Conservation (phyloP, 2,888 invertebrate genomes). For the Dicyrtomina minuta region DNA sequence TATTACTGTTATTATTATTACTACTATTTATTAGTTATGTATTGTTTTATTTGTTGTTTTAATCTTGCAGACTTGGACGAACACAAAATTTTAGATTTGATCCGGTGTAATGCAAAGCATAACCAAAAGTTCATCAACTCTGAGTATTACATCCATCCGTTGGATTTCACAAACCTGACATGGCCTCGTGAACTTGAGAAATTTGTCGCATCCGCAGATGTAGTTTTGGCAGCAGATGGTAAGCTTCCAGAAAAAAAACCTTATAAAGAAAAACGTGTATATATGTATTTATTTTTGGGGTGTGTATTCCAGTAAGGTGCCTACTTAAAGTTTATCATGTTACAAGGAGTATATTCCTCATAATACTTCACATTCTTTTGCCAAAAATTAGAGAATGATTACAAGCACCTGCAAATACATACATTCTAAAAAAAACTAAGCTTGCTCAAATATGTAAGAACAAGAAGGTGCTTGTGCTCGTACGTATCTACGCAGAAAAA, state of each 20-base stretch:
- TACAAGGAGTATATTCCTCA: too few species aligned
- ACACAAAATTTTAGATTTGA: slow-evolving; percentile 72
- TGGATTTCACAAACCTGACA: slow-evolving; percentile 68
- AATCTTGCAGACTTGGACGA: slow-evolving; percentile 67
- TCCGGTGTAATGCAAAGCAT: slow-evolving; percentile 68
- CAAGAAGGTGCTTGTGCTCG: too few species aligned
- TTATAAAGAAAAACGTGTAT: slow-evolving; percentile 6
- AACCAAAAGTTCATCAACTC: slow-evolving; percentile 66
- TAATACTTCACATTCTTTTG: too few species aligned
- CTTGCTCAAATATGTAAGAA: too few species aligned
- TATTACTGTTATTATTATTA: too few species aligned
- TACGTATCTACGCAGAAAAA: too few species aligned
- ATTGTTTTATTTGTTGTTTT: neutral
- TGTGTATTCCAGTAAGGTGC: too few species aligned
- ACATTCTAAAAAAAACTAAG: too few species aligned
- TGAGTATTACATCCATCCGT: slow-evolving; percentile 63
- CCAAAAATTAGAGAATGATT: too few species aligned
- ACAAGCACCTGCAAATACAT: too few species aligned
- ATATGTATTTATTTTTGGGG: neutral
- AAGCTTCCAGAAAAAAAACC: slow-evolving; percentile 53
- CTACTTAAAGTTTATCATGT: too few species aligned
- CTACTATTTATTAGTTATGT: too few species aligned
- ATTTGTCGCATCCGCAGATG: slow-evolving; percentile 64
- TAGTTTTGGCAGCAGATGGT: slow-evolving; percentile 84
- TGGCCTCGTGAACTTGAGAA: slow-evolving; percentile 63